These are phyloP conservation scores for Plagodis dolabraria DNA, from an alignment of 2,888 invertebrate genomes.

Conservation along the genomic window DNA sequence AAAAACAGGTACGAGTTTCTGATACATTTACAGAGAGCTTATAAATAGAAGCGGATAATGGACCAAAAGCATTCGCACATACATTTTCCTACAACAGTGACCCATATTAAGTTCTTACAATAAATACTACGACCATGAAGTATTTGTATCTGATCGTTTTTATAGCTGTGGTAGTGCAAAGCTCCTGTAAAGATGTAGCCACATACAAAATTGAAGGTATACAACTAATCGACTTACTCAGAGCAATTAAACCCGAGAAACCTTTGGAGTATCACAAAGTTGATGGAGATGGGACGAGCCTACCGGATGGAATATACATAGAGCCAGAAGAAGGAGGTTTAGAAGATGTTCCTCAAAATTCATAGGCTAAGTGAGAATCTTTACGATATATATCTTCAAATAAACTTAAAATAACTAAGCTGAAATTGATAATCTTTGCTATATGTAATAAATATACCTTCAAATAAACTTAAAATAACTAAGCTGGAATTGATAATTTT, in stretches of 20 bases:
- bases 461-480: not conserved
- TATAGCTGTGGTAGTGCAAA: slow-evolving; percentile 32
- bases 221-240: slow-evolving; percentile 48
- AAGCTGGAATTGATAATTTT: no score
- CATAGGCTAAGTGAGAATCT: not conserved
- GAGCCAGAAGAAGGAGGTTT: slow-evolving; percentile 50
- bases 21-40: slow-evolving; percentile 28
- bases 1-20: slow-evolving; percentile 12
- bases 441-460: no score
- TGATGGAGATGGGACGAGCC: slow-evolving; percentile 35
- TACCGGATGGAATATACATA: slow-evolving; percentile 59
- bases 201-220: slow-evolving; percentile 46
- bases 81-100: slow-evolving; percentile 31
- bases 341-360: not conserved
- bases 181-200: slow-evolving; percentile 41
- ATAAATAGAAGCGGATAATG: slow-evolving; percentile 45
- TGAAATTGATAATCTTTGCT: no score
- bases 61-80: slow-evolving; percentile 43
- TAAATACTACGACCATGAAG: slow-evolving; percentile 11
- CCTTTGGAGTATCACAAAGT: slow-evolving; percentile 44
- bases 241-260: slow-evolving; percentile 40
- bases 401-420: not conserved
- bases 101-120: not conserved
- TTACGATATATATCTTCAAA: not conserved
- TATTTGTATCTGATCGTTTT: slow-evolving; percentile 4